Conservation (phyloP, 1,140 invertebrate species). For the Nasonia longicornis region DNA sequence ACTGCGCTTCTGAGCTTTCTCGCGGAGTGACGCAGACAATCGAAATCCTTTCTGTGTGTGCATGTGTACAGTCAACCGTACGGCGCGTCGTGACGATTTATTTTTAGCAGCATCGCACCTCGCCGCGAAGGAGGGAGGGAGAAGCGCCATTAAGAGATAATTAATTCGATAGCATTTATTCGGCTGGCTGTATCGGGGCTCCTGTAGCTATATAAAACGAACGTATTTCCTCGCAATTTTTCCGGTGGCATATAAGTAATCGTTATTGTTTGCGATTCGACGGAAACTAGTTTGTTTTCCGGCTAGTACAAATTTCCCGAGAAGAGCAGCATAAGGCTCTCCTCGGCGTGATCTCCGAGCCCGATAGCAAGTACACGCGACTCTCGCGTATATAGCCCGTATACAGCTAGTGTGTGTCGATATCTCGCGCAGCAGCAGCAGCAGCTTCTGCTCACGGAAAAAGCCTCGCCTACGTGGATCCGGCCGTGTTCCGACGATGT, state of each 20-base stretch:
- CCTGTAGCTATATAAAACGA: too few relatives aligned
- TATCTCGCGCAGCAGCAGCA: background rate
- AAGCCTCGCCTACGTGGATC: background rate
- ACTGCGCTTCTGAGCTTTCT: background rate
- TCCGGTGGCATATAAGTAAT: background rate
- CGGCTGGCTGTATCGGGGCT: background rate
- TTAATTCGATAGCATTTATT: conserved; percentile 47
- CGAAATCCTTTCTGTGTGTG: background rate
- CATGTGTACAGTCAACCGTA: background rate
- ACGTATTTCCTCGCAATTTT: background rate
- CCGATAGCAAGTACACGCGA: conserved; percentile 35
- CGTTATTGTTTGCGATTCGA: background rate
- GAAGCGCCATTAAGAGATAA: conserved; percentile 46
- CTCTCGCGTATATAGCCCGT: conserved; percentile 20
- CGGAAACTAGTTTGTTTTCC: background rate
- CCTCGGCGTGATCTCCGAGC: background rate
- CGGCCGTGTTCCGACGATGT: conserved; percentile 32
- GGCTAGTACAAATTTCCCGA: background rate
- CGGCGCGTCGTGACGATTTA: background rate
- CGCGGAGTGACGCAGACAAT: background rate
- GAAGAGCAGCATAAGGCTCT: background rate
- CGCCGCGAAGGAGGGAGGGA: background rate
- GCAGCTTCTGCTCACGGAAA: background rate
- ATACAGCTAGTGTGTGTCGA: conserved; percentile 7
- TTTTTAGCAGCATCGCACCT: background rate